Percentiles rank a stretch among this genome's conserved stretches.
These are phyloP conservation scores for Epinotia demarniana DNA, from an alignment of 2,888 invertebrate species.

Conservation along the genomic window DNA sequence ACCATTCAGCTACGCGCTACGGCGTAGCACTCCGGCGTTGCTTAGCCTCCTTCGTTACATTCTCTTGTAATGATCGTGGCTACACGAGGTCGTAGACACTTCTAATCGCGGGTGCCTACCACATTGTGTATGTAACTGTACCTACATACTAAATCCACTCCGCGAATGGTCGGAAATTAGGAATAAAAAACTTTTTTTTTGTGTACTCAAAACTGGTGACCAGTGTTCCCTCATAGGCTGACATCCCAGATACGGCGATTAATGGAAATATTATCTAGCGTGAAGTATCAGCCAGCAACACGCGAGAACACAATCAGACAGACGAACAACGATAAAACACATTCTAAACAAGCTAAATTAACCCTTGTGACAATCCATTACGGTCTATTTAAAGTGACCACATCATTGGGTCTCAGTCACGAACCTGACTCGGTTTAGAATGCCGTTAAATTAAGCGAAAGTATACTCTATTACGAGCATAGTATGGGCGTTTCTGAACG, in stretches of 20 bases:
- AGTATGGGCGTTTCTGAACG: not conserved
- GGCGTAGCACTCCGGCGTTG: too few species aligned
- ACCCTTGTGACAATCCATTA: not conserved
- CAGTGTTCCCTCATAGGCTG: constrained; percentile 47
- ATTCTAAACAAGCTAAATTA: constrained; percentile 5
- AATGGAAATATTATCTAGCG: constrained; percentile 63
- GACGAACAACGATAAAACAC: constrained; percentile 5
- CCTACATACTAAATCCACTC: not conserved
- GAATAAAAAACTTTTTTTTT: not conserved
- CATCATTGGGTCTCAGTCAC: not conserved
- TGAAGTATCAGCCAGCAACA: constrained; percentile 55
- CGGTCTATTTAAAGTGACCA: not conserved
- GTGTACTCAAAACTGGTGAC: not conserved
- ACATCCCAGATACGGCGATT: constrained; percentile 60
- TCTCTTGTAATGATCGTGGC: too few species aligned
- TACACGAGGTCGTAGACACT: too few species aligned
- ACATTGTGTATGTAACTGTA: not conserved
- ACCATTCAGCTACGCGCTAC: too few species aligned
- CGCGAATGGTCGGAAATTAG: not conserved
- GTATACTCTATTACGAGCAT: not conserved
- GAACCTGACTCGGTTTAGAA: not conserved
- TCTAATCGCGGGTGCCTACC: not conserved
- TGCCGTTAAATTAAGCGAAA: not conserved
- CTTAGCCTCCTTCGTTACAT: too few species aligned
- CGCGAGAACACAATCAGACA: constrained; percentile 59